phyloP scores from a whole-genome alignment of 2,797 vertebrate genomes.

The Gila robusta region DNA sequence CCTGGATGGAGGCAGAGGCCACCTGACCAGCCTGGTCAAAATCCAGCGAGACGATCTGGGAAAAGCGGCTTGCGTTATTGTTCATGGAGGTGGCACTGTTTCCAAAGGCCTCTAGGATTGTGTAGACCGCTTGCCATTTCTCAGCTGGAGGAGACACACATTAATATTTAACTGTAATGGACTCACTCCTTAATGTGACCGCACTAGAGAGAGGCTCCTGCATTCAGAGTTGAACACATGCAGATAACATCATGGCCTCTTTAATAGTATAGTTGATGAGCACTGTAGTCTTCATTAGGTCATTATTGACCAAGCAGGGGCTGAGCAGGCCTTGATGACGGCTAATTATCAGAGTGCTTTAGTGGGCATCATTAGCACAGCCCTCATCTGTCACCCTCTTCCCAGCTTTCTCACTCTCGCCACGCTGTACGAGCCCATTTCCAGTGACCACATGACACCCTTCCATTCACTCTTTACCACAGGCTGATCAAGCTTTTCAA shows the following conservation, averaged over 20 bases:
- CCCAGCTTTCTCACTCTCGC: constrained; percentile 23
- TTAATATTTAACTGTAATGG: constrained; percentile 17
- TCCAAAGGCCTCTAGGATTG: constrained; percentile 95
- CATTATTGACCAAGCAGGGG: constrained; percentile 57
- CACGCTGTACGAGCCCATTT: neutral
- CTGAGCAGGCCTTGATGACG: constrained; percentile 62
- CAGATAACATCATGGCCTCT: constrained; percentile 57
- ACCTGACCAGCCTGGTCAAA: constrained; percentile 98
- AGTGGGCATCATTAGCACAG: constrained; percentile 56
- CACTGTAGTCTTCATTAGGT: constrained; percentile 57
- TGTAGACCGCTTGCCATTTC: constrained; percentile 97
- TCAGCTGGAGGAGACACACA: constrained; percentile 79
- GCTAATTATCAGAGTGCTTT: constrained; percentile 65
- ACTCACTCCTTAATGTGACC: neutral
- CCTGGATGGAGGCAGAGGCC: constrained; percentile 96
- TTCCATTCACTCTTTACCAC: constrained; percentile 23
- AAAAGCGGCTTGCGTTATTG: constrained; percentile 91
- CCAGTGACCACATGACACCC: neutral
- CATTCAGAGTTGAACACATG: constrained; percentile 44
- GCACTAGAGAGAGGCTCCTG: constrained; percentile 20
- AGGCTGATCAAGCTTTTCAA: constrained; percentile 18
- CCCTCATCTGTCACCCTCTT: constrained; percentile 58
- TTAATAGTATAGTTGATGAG: constrained; percentile 59
- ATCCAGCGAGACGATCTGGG: constrained; percentile 94
- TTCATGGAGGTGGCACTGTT: constrained; percentile 92